phyloP scores from a whole-genome alignment of 1,140 invertebrate genomes.

The Calliopsis andreniformis region DNA sequence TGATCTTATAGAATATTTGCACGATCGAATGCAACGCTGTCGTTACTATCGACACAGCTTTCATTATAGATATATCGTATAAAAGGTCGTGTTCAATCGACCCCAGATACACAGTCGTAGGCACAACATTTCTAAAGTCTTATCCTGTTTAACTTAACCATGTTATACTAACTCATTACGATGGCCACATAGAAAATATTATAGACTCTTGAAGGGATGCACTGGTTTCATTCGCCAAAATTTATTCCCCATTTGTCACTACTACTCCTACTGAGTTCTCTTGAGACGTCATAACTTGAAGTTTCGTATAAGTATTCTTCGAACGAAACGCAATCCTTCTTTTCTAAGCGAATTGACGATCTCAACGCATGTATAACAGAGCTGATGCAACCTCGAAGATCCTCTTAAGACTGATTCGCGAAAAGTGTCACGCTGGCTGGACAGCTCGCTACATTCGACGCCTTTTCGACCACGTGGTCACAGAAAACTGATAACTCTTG shows the following conservation, averaged over 20 bases:
- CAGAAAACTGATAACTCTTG: constrained; percentile 57
- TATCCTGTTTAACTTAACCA: not conserved
- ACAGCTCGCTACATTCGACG: constrained; percentile 59
- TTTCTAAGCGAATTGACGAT: not conserved
- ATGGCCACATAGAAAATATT: too few relatives aligned
- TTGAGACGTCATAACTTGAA: too few relatives aligned
- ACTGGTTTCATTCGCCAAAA: too few relatives aligned
- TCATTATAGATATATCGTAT: constrained; percentile 56
- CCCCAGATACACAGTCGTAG: constrained; percentile 64
- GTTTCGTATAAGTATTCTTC: too few relatives aligned
- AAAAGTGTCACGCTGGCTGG: constrained; percentile 16
- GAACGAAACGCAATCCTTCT: not conserved
- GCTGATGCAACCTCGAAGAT: constrained; percentile 23
- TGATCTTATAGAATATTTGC: constrained; percentile 11
- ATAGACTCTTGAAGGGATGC: not conserved
- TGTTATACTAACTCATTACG: too few relatives aligned
- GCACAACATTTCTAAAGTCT: constrained; percentile 23
- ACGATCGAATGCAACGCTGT: constrained; percentile 8
- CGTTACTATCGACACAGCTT: constrained; percentile 48
- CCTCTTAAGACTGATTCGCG: constrained; percentile 41
- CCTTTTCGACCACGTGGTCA: constrained; percentile 69
- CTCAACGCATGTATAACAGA: not conserved
- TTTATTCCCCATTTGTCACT: too few relatives aligned
- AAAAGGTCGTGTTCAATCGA: constrained; percentile 62
- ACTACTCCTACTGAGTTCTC: too few relatives aligned